phyloP scores from a whole-genome alignment of 2,888 invertebrate genomes.

The Rhorus exstirpatorius region DNA sequence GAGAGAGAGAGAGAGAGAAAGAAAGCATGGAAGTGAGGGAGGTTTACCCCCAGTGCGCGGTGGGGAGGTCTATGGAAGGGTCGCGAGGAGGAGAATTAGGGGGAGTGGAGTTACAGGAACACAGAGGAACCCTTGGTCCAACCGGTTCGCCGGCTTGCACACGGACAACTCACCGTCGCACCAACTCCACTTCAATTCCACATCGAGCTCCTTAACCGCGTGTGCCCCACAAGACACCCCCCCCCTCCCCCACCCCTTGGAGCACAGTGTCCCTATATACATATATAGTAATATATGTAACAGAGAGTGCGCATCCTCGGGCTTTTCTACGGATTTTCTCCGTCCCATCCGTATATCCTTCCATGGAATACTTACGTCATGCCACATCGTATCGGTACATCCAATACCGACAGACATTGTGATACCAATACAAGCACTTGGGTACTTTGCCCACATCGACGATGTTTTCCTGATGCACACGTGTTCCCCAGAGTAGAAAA shows the following conservation, averaged over 20 bases:
- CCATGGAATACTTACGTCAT: conserved; percentile 42
- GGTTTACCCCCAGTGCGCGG: conserved; percentile 40
- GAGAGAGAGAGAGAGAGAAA: conserved; percentile 10
- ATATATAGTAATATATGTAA: neutral
- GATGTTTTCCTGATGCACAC: conserved; percentile 22
- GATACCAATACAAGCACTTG: conserved; percentile 28
- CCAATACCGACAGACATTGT: conserved; percentile 7
- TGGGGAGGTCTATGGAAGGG: conserved; percentile 20
- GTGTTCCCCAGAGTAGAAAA: conserved; percentile 11
- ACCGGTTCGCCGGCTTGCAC: conserved; percentile 19
- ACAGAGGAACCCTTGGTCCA: conserved; percentile 58
- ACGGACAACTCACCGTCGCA: conserved; percentile 35
- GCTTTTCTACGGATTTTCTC: conserved; percentile 56
- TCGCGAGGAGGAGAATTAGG: conserved; percentile 26
- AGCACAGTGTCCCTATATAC: neutral
- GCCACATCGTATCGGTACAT: conserved; percentile 23
- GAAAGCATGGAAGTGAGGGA: conserved; percentile 35
- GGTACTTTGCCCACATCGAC: conserved; percentile 31
- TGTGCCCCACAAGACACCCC: conserved; percentile 7
- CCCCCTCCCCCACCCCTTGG: neutral
- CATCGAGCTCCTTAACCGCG: neutral
- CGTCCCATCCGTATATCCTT: conserved; percentile 27
- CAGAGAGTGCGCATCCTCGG: neutral
- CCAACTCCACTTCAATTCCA: conserved; percentile 43
- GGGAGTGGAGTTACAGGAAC: conserved; percentile 30